These are phyloP conservation scores for Otolemur garnettii DNA, from an alignment of 2,113 vertebrate species.

Conservation along the genomic window DNA sequence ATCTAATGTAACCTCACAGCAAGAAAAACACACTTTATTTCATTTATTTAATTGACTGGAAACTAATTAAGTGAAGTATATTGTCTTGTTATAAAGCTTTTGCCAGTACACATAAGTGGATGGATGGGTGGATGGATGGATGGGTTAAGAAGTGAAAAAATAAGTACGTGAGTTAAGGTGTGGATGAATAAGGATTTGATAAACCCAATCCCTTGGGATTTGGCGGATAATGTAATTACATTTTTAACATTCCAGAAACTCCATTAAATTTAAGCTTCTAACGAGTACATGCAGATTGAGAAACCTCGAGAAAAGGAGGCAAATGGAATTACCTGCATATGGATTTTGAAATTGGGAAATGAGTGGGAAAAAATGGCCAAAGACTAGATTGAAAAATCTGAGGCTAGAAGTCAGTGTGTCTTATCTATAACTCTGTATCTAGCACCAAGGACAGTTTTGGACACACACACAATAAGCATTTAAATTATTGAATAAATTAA, in stretches of 20 bases:
- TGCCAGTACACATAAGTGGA: background rate
- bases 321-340: background rate
- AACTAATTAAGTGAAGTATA: background rate
- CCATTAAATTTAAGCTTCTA: conserved; percentile 2
- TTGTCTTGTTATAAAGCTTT: conserved; percentile 2
- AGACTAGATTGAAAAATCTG: background rate
- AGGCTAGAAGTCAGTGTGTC: background rate
- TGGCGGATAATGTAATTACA: background rate
- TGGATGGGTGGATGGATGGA: background rate
- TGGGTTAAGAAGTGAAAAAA: background rate
- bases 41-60: conserved; percentile 15
- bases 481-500: background rate
- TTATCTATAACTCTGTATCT: background rate
- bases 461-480: background rate
- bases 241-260: conserved; percentile 33
- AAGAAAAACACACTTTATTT: background rate
- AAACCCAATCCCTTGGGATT: background rate
- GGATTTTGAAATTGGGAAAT: background rate
- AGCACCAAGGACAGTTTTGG: background rate
- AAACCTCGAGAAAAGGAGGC: background rate
- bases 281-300: background rate
- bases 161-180: background rate
- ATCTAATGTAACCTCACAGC: background rate
- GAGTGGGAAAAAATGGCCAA: background rate
- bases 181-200: conserved; percentile 29